Base-by-base conservation (phyloP, 2,888 invertebrate species). In the Brenthis hecate region DNA sequence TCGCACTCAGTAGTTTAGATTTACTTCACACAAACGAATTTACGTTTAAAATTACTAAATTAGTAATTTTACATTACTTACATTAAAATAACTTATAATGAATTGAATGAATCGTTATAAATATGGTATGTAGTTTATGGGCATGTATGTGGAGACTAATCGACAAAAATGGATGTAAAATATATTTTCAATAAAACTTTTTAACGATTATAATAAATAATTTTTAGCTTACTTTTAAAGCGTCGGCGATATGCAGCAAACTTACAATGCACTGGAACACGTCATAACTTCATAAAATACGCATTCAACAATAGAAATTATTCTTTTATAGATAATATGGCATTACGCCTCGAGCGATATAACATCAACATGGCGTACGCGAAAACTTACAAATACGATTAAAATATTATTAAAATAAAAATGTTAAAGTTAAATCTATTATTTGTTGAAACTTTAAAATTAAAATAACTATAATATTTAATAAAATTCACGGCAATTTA, bases 211-310 rank as follows among this genome's bases (percentile, higher is more conserved):
- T 32, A 58, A 54, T 47, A 61, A 63, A 14, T 47, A 28, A 32
- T 36, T 47, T 57, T 28, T 4, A 63, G 73, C 76, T 77, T 56
- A 77, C 77, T 67, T 72, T 72, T 64, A 60, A 48, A 57, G 51
- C 53, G 51, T 68, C 66, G 58, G 62, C 70, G 60, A 55, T 70
- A 66, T 65, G 51, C 51, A 68, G 61, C 70, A 66, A 72, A 69
- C 68, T 73, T 73, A 74, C 66, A 69, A 67, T 69, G 69, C 71
- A 72, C 71, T 57, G 58, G 72, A 80, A 80, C 80, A 82, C 85
- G 85, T 85, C 85, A 85, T 80, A 77, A 69, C 74, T 75, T 77
- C 77, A 81, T 81, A 78, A 74, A 73, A 72, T 70, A 69, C 73
- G 58, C 58, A 70, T 70, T 69, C 61, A 72, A 76, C 74, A 77